Percentiles rank a stretch among this genome's conserved stretches.
Conservation (phyloP, 2,888 invertebrate species). For the Papilio gigon region DNA sequence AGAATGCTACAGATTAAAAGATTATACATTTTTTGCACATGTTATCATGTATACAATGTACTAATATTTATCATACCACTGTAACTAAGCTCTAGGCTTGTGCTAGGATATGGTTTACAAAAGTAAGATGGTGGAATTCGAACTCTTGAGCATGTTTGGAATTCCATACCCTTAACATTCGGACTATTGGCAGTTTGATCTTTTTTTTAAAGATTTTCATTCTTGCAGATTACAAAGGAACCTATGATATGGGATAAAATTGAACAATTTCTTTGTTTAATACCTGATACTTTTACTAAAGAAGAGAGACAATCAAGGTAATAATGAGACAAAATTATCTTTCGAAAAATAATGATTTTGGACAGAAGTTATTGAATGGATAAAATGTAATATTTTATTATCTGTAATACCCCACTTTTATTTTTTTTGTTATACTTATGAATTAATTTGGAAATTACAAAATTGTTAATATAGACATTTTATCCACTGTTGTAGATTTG, state of each 20-base stretch:
- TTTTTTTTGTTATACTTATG: constrained; percentile 5
- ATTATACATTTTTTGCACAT: neutral
- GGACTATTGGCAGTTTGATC: too few species aligned
- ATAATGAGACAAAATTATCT: constrained; percentile 33
- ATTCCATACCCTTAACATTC: too few species aligned
- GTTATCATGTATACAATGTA: too few species aligned
- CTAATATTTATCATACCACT: too few species aligned
- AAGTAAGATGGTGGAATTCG: too few species aligned
- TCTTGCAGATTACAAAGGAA: constrained; percentile 68
- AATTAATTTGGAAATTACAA: neutral
- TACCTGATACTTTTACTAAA: constrained; percentile 87
- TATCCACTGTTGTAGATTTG: constrained; percentile 83
- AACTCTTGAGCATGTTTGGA: too few species aligned
- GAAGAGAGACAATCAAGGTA: constrained; percentile 87
- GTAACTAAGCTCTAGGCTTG: too few species aligned
- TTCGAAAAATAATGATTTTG: neutral
- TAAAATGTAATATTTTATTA: neutral
- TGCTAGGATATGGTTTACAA: too few species aligned
- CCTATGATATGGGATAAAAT: constrained; percentile 90
- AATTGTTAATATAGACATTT: constrained; percentile 40
- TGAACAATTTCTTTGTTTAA: constrained; percentile 87
- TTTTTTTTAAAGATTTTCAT: constrained; percentile 46
- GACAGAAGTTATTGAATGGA: neutral
- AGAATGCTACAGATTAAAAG: constrained; percentile 18
- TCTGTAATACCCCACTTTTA: neutral